Base-by-base conservation (phyloP, 2,113 vertebrate genomes). In the Antigone vipio region DNA sequence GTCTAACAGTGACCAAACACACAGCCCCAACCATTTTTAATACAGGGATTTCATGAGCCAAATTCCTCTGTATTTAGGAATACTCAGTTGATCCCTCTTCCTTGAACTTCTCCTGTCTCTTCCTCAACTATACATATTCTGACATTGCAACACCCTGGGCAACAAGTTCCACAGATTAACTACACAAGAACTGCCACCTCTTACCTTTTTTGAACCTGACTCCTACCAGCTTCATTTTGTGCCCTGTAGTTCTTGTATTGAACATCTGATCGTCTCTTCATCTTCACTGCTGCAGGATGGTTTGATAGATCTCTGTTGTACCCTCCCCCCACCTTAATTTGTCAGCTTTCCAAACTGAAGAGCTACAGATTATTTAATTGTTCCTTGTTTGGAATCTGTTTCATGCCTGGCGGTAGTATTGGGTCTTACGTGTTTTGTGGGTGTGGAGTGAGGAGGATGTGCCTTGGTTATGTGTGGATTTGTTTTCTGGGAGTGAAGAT, bases 31-130 rank as follows among this genome's bases (percentile, higher is more conserved):
- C 29, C n/a, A 15, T 52, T 95, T 35, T 32, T 71, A 87, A 87
- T 53, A 21, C 44, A 71, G 23, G 47, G 64, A 26, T 81, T 77
- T 94, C 55, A 12, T 34, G 52, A 90, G 93, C 91, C 95, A 95
- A 78, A 72, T 81, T 63, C 9, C 20, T 77, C 44, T 85, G 20
- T 84, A 75, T 62, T 81, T 86, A 88, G 52, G 69, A 91, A 75
- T 85, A 80, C 83, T 92, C 47, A 81, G 64, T 0, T 95, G 86
- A 93, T 67, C 89, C 12, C 29, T 67, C 20, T 52, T 77, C 76
- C 60, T 72, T 94, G 64, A 92, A 75, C 30, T 72, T 47, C 27
- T 88, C 47, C 47, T 4, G 4, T 86, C 69, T 92, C n/a, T 44
- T 85, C 58, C 83, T 85, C 44, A 85, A 30, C 62, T 42, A 8